Evolutionary conservation across 2,888 invertebrate species (phyloP).

Genomic region (Meteorus colon): DNA sequence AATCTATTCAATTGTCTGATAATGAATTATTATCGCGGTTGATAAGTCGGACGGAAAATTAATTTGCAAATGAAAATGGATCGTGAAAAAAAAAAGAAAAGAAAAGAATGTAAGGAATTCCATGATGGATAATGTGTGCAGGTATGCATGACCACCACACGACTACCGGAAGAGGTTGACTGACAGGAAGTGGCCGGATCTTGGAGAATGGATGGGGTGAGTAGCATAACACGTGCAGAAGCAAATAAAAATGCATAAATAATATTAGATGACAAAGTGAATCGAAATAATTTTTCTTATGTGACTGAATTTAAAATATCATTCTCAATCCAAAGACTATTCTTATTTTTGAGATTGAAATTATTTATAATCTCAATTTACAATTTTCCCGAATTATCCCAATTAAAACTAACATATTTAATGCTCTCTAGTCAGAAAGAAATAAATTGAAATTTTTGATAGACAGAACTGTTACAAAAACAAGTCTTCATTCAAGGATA

Average conservation of each 20-base stretch:
- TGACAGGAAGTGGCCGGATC: conserved; percentile 55
- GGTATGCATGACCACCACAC: conserved; percentile 54
- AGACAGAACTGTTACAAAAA: too few relatives aligned
- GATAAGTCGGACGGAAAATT: neutral
- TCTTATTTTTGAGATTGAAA: too few relatives aligned
- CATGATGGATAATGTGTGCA: conserved; percentile 46
- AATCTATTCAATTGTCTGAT: neutral
- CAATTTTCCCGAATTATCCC: too few relatives aligned
- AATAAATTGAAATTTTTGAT: too few relatives aligned
- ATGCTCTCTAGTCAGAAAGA: too few relatives aligned
- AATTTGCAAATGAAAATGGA: neutral
- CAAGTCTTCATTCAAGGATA: too few relatives aligned
- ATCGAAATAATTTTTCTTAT: neutral
- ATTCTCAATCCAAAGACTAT: too few relatives aligned
- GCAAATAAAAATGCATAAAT: neutral
- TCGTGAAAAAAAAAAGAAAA: neutral
- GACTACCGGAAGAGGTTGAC: conserved; percentile 59
- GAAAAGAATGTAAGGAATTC: conserved; percentile 14
- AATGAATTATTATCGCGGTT: neutral
- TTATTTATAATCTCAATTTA: too few relatives aligned
- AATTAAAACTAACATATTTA: too few relatives aligned
- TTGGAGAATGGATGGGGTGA: conserved; percentile 25
- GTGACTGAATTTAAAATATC: too few relatives aligned
- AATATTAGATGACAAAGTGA: neutral
- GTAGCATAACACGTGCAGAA: neutral